A percentile compares a stretch with the other conserved stretches of the same genome.
Evolutionary conservation across 2,113 vertebrate species (phyloP).

Genomic region (Phyllostomus hastatus): DNA sequence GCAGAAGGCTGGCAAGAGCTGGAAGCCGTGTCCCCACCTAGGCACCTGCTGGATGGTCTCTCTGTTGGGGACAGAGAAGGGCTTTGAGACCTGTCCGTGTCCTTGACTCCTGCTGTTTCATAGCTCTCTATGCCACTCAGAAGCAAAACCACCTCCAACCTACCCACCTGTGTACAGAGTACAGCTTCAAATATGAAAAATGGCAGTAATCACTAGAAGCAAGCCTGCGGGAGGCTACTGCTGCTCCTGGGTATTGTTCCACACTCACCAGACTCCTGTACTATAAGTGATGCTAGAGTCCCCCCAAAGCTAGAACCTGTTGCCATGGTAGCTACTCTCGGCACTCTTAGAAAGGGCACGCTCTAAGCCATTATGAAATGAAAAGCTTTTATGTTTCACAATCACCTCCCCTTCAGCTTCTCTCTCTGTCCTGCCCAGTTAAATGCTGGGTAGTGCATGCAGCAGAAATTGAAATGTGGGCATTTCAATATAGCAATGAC

Average conservation of each 20-base stretch:
- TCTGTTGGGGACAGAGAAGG: not conserved
- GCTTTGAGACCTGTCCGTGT: not conserved
- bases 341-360: not conserved
- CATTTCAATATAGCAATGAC: not conserved
- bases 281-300: not conserved
- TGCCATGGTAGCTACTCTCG: conserved; percentile 52
- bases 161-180: not conserved
- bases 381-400: conserved; percentile 54
- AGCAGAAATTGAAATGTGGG: conserved; percentile 52
- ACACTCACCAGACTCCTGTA: not conserved
- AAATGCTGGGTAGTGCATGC: conserved; percentile 16
- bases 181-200: conserved; percentile 12
- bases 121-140: not conserved
- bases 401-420: conserved; percentile 10
- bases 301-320: not conserved
- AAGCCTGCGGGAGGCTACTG: not conserved
- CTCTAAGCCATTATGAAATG: conserved; percentile 49
- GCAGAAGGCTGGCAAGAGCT: not conserved
- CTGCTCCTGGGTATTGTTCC: not conserved
- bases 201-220: not conserved
- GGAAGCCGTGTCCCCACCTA: not conserved
- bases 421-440: conserved; percentile 7
- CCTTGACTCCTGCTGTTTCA: not conserved
- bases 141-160: not conserved
- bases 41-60: not conserved